Conservation (phyloP, 2,888 invertebrate species). For the Clivina fossor region DNA sequence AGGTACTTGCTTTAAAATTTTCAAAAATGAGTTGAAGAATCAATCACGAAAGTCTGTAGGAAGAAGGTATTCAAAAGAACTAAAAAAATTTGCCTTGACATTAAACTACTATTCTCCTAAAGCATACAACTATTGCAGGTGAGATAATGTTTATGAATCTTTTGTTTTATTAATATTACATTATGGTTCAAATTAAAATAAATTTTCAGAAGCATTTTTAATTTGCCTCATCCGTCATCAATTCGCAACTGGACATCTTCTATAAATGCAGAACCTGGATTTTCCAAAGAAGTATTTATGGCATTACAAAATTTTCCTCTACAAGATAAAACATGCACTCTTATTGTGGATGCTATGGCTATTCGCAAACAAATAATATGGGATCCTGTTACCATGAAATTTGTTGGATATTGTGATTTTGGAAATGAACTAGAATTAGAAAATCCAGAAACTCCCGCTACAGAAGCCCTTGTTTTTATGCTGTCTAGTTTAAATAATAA, state of each 20-base stretch:
- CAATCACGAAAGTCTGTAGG: slow-evolving; percentile 1
- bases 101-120: slow-evolving; percentile 9
- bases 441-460: slow-evolving; percentile 26
- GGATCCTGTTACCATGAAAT: slow-evolving; percentile 18
- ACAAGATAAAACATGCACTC: slow-evolving; percentile 7
- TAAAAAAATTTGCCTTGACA: slow-evolving; percentile 6
- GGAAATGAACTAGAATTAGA: slow-evolving; percentile 26
- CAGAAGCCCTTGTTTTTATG: slow-evolving; percentile 36
- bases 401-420: slow-evolving; percentile 19
- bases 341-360: slow-evolving; percentile 29
- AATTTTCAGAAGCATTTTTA: slow-evolving; percentile 6
- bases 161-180: background rate
- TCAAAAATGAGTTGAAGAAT: slow-evolving; percentile 1
- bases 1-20: background rate
- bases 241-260: slow-evolving; percentile 17
- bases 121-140: slow-evolving; percentile 10
- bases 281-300: too few species aligned
- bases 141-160: background rate
- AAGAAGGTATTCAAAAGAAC: slow-evolving; percentile 11
- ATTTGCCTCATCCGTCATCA: slow-evolving; percentile 12
- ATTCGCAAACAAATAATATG: slow-evolving; percentile 31
- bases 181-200: slow-evolving; percentile 4
- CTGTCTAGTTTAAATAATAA: slow-evolving; percentile 31
- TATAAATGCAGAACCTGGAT: slow-evolving; percentile 16
- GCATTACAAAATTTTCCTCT: slow-evolving; percentile 13